Conservation (phyloP, 2,888 invertebrate species). For the Leucozona laternaria region DNA sequence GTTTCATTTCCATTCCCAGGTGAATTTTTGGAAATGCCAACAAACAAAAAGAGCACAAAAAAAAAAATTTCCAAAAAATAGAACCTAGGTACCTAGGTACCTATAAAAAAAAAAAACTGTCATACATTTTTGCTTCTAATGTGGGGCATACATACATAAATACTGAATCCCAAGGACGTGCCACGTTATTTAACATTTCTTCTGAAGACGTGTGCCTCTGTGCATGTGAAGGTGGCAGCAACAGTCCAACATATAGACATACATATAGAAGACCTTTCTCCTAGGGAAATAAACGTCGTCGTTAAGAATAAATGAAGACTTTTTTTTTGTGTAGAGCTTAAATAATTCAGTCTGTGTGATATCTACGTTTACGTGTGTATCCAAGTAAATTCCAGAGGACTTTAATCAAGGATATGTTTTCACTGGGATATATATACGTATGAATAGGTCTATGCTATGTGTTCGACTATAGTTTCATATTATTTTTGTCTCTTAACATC, state of each 20-base stretch:
- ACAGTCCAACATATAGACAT: slow-evolving; percentile 14
- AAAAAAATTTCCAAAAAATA: slow-evolving; percentile 4
- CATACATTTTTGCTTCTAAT: slow-evolving; percentile 54
- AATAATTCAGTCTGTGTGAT: slow-evolving; percentile 66
- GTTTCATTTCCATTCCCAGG: slow-evolving; percentile 52
- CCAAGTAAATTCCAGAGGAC: slow-evolving; percentile 31
- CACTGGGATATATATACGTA: neutral
- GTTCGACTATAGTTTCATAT: neutral
- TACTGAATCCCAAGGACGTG: slow-evolving; percentile 56
- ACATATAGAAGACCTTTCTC: slow-evolving; percentile 6
- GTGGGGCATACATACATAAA: slow-evolving; percentile 38
- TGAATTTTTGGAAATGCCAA: slow-evolving; percentile 13
- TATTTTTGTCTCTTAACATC: neutral
- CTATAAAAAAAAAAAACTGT: slow-evolving; percentile 4
- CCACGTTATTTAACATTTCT: slow-evolving; percentile 30
- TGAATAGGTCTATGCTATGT: neutral
- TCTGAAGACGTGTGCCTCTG: neutral
- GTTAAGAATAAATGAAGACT: slow-evolving; percentile 39
- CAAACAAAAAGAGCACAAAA: neutral
- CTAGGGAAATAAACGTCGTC: slow-evolving; percentile 15
- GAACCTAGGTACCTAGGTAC: neutral
- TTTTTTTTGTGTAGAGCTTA: slow-evolving; percentile 37
- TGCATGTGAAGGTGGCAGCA: slow-evolving; percentile 31
- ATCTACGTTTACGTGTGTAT: slow-evolving; percentile 41
- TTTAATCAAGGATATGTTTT: slow-evolving; percentile 47